Base-by-base conservation (phyloP, 2,797 vertebrate species). In the Channallabes apus region DNA sequence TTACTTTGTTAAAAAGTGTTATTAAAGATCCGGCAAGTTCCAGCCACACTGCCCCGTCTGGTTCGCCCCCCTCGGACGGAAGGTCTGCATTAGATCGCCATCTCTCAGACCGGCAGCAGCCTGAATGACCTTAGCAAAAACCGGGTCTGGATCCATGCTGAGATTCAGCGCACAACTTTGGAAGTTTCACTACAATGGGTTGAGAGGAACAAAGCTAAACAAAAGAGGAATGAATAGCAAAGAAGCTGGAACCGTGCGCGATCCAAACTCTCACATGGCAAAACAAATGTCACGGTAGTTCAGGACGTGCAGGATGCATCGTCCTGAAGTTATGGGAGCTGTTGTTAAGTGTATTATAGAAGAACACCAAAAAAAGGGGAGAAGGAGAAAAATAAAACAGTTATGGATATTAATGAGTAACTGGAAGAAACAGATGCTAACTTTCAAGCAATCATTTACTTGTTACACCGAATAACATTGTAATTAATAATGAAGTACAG, bases 61-160 rank as follows among this genome's bases (percentile, higher is more conserved):
- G 75, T 87, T 87, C 87, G 78, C 80, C 86, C 80, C 86, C 46
- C 46, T 81, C 84, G 88, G 81, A 75, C 18, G 54, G 65, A 58
- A 59, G 67, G 54, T 67, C 41, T 81, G 62, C 79, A 22, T 27
- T 18, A 51, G 62, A 65, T 51, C 61, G n/a, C n/a, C 62, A 51
- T 80, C 61, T 65, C 24, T 29, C 8, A 12, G 59, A 79, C 59
- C 24, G 51, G 38, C 46, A 67, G 54, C 41, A 14, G 41, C n/a
- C 17, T 62, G 77, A 62, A 41, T 41, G n/a, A 79, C 58, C 77
- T 41, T 17, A 62, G 56, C 2, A 3, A 81, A 3, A 68, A 81
- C 27, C 27, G 62, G 9, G n/a, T 51, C 79, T 14, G 77, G 77
- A 27, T 79, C 77, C 62, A 22, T 3, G 27, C 0, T 81, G 64